These are phyloP conservation scores for Oscheius sp. DNA, from an alignment of 2,888 invertebrate genomes.

Conservation along the genomic window DNA sequence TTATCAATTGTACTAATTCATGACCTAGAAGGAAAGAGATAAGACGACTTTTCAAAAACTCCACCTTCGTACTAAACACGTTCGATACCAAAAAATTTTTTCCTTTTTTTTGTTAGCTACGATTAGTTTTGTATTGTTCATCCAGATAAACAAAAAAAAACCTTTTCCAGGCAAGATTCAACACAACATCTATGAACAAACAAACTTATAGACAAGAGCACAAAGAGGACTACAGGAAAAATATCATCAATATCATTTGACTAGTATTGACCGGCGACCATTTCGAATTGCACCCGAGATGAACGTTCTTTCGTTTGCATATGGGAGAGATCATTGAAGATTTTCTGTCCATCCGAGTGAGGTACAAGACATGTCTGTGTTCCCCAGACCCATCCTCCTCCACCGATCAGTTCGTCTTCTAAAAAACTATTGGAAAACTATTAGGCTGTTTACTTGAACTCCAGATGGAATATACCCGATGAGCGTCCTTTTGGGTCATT, in stretches of 20 bases:
- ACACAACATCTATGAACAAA: too few relatives aligned
- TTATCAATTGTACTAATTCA: too few relatives aligned
- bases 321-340: conserved; percentile 42
- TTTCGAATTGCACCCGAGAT: conserved; percentile 40
- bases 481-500: conserved; percentile 37
- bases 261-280: conserved; percentile 31
- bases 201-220: too few relatives aligned
- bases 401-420: conserved; percentile 50
- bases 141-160: too few relatives aligned
- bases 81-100: too few relatives aligned
- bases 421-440: conserved; percentile 3
- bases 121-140: too few relatives aligned
- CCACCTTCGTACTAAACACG: too few relatives aligned
- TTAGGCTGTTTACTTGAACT: conserved; percentile 27
- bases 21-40: too few relatives aligned
- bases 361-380: conserved; percentile 48
- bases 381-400: conserved; percentile 49
- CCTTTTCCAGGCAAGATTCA: too few relatives aligned
- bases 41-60: too few relatives aligned
- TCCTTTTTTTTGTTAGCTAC: too few relatives aligned
- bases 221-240: neutral
- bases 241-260: neutral
- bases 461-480: conserved; percentile 47
- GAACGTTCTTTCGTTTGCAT: conserved; percentile 53
- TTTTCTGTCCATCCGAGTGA: conserved; percentile 38